Base-by-base conservation (phyloP, 2,797 vertebrate genomes). In the Lutjanus argentimaculatus region DNA sequence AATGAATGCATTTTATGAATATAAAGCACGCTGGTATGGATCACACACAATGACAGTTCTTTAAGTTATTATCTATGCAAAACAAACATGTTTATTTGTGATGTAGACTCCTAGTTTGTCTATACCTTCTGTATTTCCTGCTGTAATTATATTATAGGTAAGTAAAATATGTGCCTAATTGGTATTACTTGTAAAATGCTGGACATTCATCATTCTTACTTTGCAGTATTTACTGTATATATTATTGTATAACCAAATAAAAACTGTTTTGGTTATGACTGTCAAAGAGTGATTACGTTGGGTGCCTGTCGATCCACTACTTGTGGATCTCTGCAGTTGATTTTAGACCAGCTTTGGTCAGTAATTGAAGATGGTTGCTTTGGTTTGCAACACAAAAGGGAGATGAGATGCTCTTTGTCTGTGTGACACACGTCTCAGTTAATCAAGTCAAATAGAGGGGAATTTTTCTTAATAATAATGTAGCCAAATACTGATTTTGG, bases 111-210 rank as follows among this genome's bases (percentile, higher is more conserved):
- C 9, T 53, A 1, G 4, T 15, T 3, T 14, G 59, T 30, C 42
- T 52, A 4, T 52, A 36, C 17, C 11, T 6, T 62, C 6, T 25
- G 19, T 69, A 56, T 30, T 66, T 51, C 19, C 14, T 57, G 51
- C 13, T 57, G 13, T 0, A 16, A 14, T 51, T 57, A 4, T 43
- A 3, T 42, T 55, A 64, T 53, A 43, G 16, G 1, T 6, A 16
- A 64, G 45, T 45, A 5, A 16, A 48, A n/a, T n/a, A 7, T 17
- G 16, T 58, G 21, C 8, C 55, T 74, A 5, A 14, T 67, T 66
- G 57, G 30, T 22, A 1, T 58, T 8, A 58, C 15, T 12, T 62
- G 10, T 52, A 11, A 52, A 82, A n/a, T 80, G 62, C 59, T 78
- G 43, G 64, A 66, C 61, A 79, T 80, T 61, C 1, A 63, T 48